Evolutionary conservation across 2,797 vertebrate species (phyloP).

Genomic region (Scleropages formosus): DNA sequence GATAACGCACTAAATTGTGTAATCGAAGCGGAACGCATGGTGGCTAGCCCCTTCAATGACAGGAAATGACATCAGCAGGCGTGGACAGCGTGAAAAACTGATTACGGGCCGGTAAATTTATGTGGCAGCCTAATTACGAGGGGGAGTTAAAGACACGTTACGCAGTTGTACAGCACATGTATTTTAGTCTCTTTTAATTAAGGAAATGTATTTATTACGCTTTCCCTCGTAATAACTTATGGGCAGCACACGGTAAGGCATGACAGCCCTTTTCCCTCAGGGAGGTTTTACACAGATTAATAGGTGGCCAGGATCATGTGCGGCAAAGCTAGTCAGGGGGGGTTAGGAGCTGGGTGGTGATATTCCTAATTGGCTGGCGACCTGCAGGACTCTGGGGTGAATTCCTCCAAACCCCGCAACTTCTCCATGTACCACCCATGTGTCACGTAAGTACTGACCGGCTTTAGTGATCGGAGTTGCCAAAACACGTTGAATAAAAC

Average conservation of each 20-base stretch:
- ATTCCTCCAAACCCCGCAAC: neutral
- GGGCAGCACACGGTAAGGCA: slow-evolving; percentile 26
- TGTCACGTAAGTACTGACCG: too few species aligned
- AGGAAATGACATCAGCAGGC: slow-evolving; percentile 16
- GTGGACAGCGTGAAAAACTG: slow-evolving; percentile 1
- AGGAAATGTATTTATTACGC: slow-evolving; percentile 29
- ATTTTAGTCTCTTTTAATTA: slow-evolving; percentile 27
- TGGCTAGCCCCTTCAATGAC: slow-evolving; percentile 13
- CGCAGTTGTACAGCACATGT: neutral
- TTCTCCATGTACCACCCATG: neutral
- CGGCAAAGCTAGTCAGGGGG: neutral
- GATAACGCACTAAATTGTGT: neutral
- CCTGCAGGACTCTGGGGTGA: neutral
- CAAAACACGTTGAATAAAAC: neutral
- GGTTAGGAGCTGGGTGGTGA: neutral
- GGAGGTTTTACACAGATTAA: slow-evolving; percentile 46
- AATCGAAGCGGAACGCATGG: slow-evolving; percentile 18
- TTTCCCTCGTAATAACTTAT: slow-evolving; percentile 44
- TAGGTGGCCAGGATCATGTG: neutral
- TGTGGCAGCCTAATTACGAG: slow-evolving; percentile 5
- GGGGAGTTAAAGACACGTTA: neutral
- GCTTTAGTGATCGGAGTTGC: too few species aligned
- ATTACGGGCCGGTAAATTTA: slow-evolving; percentile 23
- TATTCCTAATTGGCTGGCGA: neutral
- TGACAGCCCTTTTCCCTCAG: slow-evolving; percentile 34